Conservation (phyloP, 2,888 invertebrate species). For the Tupiocoris notatus region DNA sequence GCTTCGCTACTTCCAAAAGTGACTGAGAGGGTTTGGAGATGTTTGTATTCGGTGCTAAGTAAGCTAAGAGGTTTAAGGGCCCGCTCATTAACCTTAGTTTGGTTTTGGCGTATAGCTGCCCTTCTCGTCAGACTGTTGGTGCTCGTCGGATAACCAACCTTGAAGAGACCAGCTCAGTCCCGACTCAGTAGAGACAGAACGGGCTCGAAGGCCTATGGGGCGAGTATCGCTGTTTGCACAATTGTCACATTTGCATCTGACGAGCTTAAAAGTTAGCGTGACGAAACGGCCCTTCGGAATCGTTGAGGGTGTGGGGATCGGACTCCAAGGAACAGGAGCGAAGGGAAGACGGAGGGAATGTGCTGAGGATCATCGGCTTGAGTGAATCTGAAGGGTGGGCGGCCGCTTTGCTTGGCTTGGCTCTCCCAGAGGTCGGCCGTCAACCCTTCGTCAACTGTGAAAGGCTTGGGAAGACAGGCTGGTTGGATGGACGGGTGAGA, state of each 20-base stretch:
- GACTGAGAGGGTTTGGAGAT: neutral
- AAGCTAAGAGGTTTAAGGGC: neutral
- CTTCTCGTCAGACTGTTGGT: neutral
- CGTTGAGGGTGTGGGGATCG: too few species aligned
- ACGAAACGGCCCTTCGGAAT: neutral
- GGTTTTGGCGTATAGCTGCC: too few species aligned
- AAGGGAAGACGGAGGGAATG: too few species aligned
- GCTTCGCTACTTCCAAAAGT: too few species aligned
- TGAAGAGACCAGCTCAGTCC: too few species aligned
- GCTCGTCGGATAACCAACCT: neutral
- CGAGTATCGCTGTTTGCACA: slow-evolving; percentile 38
- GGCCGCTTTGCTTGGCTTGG: neutral
- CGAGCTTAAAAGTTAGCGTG: slow-evolving; percentile 19
- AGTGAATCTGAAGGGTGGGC: neutral
- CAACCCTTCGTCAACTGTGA: neutral
- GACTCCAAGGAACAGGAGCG: too few species aligned
- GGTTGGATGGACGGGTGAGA: neutral
- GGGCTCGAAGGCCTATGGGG: neutral
- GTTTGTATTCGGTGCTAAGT: slow-evolving; percentile 1
- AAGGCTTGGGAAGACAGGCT: too few species aligned
- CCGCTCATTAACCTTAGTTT: slow-evolving; percentile 20
- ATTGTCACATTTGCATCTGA: slow-evolving; percentile 38
- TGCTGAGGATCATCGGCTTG: neutral
- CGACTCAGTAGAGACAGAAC: too few species aligned
- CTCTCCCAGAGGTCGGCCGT: neutral